Percentiles rank a stretch among this genome's conserved stretches.
These are phyloP conservation scores for Dusona sp. DNA, from an alignment of 2,888 invertebrate species.

Conservation along the genomic window DNA sequence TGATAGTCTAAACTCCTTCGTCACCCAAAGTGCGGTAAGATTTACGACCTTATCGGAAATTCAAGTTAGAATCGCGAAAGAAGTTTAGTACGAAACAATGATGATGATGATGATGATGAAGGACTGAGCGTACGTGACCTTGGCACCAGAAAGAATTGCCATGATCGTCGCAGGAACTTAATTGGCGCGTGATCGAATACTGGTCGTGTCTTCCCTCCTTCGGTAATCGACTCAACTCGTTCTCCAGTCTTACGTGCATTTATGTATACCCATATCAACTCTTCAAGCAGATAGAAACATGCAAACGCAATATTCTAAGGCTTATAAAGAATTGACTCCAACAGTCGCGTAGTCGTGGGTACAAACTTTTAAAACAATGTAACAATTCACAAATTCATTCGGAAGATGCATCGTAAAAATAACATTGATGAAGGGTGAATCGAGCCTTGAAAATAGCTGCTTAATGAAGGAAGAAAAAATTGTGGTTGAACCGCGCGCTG, in stretches of 20 bases:
- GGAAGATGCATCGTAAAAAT: neutral
- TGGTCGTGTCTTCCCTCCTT: slow-evolving; percentile 38
- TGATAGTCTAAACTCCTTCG: no score
- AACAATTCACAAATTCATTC: neutral
- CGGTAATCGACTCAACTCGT: slow-evolving; percentile 56
- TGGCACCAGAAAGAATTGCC: slow-evolving; percentile 57
- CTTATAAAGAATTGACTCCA: neutral
- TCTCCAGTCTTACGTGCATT: slow-evolving; percentile 27
- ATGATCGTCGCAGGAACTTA: slow-evolving; percentile 60
- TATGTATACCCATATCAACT: neutral
- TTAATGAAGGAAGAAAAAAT: neutral
- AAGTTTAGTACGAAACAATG: no score
- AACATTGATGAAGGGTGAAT: neutral
- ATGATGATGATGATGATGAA: slow-evolving; percentile 18
- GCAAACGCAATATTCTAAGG: neutral
- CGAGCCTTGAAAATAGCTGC: neutral
- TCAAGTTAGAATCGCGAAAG: no score
- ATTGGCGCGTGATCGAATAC: slow-evolving; percentile 65
- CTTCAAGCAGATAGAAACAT: neutral
- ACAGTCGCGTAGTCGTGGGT: neutral
- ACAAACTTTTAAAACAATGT: neutral
- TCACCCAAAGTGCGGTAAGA: no score
- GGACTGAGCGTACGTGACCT: slow-evolving; percentile 60
- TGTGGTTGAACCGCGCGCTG: neutral
- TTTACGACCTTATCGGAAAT: no score